phyloP scores from a whole-genome alignment of 2,113 vertebrate genomes.

The Chloropsis hardwickii region DNA sequence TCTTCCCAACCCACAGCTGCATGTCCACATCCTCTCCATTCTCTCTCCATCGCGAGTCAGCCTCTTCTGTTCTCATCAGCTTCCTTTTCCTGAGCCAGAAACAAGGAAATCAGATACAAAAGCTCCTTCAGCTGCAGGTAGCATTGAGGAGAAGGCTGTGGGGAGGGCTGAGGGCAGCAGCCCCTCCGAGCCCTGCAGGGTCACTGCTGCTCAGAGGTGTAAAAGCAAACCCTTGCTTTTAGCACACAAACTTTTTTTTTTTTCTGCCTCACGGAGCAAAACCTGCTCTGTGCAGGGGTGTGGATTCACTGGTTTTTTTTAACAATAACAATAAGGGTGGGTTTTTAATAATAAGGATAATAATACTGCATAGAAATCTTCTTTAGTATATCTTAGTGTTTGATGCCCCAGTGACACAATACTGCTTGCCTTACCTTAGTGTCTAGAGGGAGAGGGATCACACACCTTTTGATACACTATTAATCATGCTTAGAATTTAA shows the following conservation, averaged over 20 bases:
- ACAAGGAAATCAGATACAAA: conserved; percentile 56
- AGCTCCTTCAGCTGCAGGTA: conserved; percentile 14
- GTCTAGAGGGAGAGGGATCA: conserved; percentile 39
- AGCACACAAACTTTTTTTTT: neutral
- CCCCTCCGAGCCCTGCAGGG: neutral
- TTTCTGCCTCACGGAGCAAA: neutral
- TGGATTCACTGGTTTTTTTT: neutral
- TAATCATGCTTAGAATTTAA: conserved; percentile 43
- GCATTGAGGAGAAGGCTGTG: neutral
- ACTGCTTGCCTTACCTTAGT: conserved; percentile 62
- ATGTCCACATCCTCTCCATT: rapidly evolving
- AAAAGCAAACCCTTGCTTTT: neutral
- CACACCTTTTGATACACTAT: conserved; percentile 41
- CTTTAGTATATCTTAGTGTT: conserved; percentile 29
- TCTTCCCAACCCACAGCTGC: neutral
- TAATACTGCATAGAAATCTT: conserved; percentile 9
- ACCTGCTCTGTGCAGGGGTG: neutral
- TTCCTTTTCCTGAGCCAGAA: neutral
- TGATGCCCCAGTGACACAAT: conserved; percentile 57
- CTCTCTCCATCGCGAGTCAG: neutral
- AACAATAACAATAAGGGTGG: neutral
- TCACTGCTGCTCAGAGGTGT: neutral
- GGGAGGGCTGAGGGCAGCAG: neutral
- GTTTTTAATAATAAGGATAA: conserved; percentile 2
- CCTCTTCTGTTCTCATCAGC: neutral